A percentile compares a stretch with the other conserved stretches of the same genome.
Conservation (phyloP, 2,888 invertebrate genomes). For the Dilophus febrilis region DNA sequence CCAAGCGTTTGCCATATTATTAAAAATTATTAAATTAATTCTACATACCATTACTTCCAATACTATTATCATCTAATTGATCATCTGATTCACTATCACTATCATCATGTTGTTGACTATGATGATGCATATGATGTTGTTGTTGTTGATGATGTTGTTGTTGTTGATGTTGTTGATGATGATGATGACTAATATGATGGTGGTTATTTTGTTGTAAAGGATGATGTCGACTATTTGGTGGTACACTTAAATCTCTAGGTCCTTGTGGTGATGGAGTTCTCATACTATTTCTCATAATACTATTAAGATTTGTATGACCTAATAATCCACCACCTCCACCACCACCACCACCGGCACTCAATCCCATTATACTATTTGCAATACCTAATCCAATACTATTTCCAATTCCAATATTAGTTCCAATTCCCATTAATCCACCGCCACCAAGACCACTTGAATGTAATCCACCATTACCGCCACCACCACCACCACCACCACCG, state of each 20-base stretch:
- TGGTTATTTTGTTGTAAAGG: conserved; percentile 13
- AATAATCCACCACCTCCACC: neutral
- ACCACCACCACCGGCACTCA: neutral
- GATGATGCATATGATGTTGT: conserved; percentile 12
- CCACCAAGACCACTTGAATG: neutral
- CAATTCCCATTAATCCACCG: neutral
- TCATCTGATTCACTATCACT: conserved; percentile 31
- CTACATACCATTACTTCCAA: conserved; percentile 17
- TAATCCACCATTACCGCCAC: conserved; percentile 7
- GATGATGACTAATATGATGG: conserved; percentile 14
- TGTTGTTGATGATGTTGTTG: conserved; percentile 13
- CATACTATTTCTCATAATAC: conserved; percentile 18
- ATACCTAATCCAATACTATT: no score
- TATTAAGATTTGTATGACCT: neutral
- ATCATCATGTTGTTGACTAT: conserved; percentile 21
- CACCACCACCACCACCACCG: conserved; percentile 2
- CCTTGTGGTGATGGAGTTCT: conserved; percentile 28
- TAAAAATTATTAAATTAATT: no score
- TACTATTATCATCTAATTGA: conserved; percentile 19
- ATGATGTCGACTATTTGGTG: conserved; percentile 18
- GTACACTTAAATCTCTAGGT: conserved; percentile 17
- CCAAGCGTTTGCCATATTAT: no score
- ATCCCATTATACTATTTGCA: neutral
- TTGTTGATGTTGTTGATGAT: conserved; percentile 14
- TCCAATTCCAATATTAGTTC: no score